Base-by-base conservation (phyloP, 2,113 vertebrate genomes). In the Ornithorhynchus anatinus region DNA sequence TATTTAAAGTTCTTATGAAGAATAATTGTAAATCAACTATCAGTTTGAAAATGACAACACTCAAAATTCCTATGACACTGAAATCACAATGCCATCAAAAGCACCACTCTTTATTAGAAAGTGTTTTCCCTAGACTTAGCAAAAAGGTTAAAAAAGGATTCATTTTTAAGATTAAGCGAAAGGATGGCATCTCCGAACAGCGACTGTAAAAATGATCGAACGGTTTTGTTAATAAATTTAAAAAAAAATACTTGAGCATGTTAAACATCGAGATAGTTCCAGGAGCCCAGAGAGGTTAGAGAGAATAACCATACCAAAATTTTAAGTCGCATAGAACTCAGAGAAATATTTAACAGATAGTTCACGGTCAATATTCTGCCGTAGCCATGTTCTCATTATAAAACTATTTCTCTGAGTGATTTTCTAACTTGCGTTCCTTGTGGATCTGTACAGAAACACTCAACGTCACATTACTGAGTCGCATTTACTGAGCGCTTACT, bases 241-340 rank as follows among this genome's bases (percentile, higher is more conserved):
- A 32, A 61, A 51, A 52, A 58, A 40, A 39, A 40, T 58, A 27
- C 37, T 37, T 32, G 31, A 51, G 19, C 19, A 48, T 6, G 17
- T 61, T 29, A 79, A 66, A 62, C 58, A 59, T 60, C 77, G 59
- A 72, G 38, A 74, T 6, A 38, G 39, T 72, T 62, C 33, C 48
- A 54, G 65, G 38, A 48, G 38, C 57, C 70, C 0, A 65, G 45
- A 66, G 48, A 71, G 65, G 23, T 60, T 51, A 59, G 22, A 22
- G 37, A 14, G 22, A 29, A 25, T 45, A 59, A 64, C 66, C 7
- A 9, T 22, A 60, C 32, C 5, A 38, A 63, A 42, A 59, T 42
- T 10, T 36, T 36, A 25, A 35, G 51, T 5, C 20, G n/a, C 16
- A 8, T 23, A 54, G n/a, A 70, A 12, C 37, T 20, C 31, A 37